phyloP scores from a whole-genome alignment of 2,797 vertebrate genomes.

The Oreortyx pictus region DNA sequence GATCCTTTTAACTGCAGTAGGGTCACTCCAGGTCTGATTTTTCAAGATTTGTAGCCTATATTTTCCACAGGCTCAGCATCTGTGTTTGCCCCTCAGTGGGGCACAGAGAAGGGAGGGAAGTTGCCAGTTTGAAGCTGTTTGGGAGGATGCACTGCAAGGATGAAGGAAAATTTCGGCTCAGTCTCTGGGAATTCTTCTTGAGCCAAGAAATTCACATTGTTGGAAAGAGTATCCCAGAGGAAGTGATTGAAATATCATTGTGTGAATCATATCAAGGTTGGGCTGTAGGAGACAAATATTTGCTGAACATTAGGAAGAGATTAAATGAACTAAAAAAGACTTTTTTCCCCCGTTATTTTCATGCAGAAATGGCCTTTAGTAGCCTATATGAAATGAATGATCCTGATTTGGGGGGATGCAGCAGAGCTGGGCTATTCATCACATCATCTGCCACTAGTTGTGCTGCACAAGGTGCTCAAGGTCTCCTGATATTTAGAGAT shows the following conservation, averaged over 20 bases:
- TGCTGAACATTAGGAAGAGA: conserved; percentile 28
- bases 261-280: conserved; percentile 48
- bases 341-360: neutral
- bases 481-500: neutral
- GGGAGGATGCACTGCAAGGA: neutral
- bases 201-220: conserved; percentile 52
- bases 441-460: neutral
- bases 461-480: rapidly evolving
- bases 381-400: neutral
- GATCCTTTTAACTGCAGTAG: neutral
- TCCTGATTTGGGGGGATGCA: neutral
- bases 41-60: neutral
- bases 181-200: conserved; percentile 54
- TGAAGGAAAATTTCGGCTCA: neutral
- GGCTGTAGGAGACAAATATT: conserved; percentile 13
- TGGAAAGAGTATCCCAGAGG: conserved; percentile 64
- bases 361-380: neutral
- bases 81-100: neutral
- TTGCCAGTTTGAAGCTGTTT: neutral
- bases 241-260: conserved; percentile 63
- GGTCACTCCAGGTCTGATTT: neutral
- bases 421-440: neutral
- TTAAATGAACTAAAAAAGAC: conserved; percentile 23
- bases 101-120: neutral
- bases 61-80: neutral